Base-by-base conservation (phyloP, 92 coral and sea anemone species). In the Epizoanthus scotinus region DNA sequence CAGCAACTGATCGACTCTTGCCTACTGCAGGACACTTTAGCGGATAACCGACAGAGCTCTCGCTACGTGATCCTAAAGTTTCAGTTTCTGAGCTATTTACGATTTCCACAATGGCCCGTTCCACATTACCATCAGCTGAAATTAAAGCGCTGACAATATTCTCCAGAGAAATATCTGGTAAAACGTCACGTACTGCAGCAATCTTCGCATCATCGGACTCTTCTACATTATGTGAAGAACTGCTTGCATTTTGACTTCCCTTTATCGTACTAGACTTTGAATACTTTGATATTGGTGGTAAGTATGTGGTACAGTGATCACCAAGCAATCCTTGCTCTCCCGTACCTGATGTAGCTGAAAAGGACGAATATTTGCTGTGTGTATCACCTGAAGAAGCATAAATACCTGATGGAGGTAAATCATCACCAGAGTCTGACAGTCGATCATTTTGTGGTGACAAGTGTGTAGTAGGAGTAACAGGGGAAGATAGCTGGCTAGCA, bases 401-500 rank as follows among this genome's bases (percentile, higher is more conserved):
- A n/a, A 55, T 8, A 18, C 55, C 66, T 34, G 53, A 58, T 9
- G 81, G 57, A 13, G 68, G 68, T 12, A 75, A 31, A 59, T 75
- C 81, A 7, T 75, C 68, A 2, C 59, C 81, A 7, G 67, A 75
- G 81, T 75, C 68, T 9, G 81, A 75, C 54, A 10, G 24, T 29
- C 44, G 67, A 38, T 6, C 44, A 34, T 55, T 38, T 10, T 21
- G 19, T 22, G 68, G 15, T 12, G 47, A 34, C 5, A 34, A 4
- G 12, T n/a, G n/a, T n/a, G n/a, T n/a, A n/a, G n/a, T n/a, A n/a
- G 29, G 19, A 3, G 36, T 21, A 64, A 7, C 0, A n/a, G 27
- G 42, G 19, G 47, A 15, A 14, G 70, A 17, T 26, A 34, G 25
- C 0, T 36, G 40, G 0, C 36, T 75, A 15, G 6, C 54, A 59